Base-by-base conservation (phyloP, 2,888 invertebrate genomes). In the Thyatira batis region DNA sequence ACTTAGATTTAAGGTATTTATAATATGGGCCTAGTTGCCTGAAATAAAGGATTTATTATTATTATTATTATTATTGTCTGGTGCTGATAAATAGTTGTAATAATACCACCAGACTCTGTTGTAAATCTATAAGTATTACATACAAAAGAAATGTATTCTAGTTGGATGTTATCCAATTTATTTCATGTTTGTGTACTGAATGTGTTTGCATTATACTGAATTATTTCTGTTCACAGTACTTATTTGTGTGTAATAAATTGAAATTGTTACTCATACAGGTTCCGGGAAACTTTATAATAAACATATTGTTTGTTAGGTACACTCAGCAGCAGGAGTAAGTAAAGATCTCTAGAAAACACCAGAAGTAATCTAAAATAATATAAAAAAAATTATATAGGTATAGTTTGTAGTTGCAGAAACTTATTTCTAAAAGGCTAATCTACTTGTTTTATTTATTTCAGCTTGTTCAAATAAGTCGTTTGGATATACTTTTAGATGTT, bases 41-140 rank as follows among this genome's bases (percentile, higher is more conserved):
- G 13, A 49, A 49, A 52, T 56, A 53, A 52, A 51, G 39, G 50
- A 53, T 33, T 57, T 65, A 62, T 67, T 67, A 62, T 60, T 58
- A 58, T 50, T 43, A 55, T 53, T 57, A 53, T 44, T 60, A 60
- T 65, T 28, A 28, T 28, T 20, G 28, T 58, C 55, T 57, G 21
- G 2, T 27, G 45, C 53, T 57, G 61, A 63, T 62, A 61, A 63
- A 63, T 63, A 63, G 60, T 17, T 21, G 45, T 25, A 46, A 48
- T 46, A 9, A 27, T 28, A 48, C 48, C 48, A 27, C 23, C n/a
- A 11, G n/a, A 9, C 27, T 20, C 17, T 11, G 27, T 11, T 27
- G 27, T 48, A 28, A 48, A 48, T 48, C 46, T n/a, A 27, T 27
- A 27, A 46, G 25, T 17, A 46, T 10, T 25, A 27, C 2, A 27